Percentiles rank a stretch among this genome's conserved stretches.
phyloP scores from a whole-genome alignment of 2,888 invertebrate genomes.

The Metallyticus violacea region DNA sequence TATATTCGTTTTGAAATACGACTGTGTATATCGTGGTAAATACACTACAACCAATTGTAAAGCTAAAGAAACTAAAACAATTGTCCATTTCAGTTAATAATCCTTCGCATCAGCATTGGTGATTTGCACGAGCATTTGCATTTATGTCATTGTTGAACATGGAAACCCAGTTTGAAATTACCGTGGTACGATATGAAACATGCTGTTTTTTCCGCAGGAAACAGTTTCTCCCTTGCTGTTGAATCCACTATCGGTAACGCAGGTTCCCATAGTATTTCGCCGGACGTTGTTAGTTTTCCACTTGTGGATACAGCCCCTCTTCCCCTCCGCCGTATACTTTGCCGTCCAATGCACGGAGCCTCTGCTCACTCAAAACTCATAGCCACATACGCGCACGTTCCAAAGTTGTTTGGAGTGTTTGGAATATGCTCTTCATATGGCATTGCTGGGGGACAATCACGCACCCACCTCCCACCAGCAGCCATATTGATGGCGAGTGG shows the following conservation, averaged over 20 bases:
- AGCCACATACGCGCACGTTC: neutral
- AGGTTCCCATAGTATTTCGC: neutral
- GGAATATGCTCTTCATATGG: neutral
- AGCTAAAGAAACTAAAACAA: neutral
- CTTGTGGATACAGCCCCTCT: neutral
- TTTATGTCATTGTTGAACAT: neutral
- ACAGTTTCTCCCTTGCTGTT: neutral
- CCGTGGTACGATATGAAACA: neutral
- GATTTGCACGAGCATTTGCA: no score
- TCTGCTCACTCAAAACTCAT: constrained; percentile 7
- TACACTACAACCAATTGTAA: no score
- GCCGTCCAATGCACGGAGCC: neutral
- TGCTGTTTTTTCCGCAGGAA: neutral
- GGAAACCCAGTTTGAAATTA: neutral
- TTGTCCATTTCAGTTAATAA: no score
- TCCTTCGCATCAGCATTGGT: no score
- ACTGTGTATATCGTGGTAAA: neutral
- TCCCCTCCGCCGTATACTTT: no score
- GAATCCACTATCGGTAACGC: neutral
- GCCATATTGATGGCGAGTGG: neutral
- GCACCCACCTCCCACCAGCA: neutral
- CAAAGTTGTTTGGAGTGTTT: neutral
- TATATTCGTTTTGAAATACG: neutral
- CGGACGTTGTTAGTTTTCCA: constrained; percentile 6
- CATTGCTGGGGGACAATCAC: neutral